Evolutionary conservation across 1,140 invertebrate genomes (phyloP).

Genomic region (Drosophila seguyi): DNA sequence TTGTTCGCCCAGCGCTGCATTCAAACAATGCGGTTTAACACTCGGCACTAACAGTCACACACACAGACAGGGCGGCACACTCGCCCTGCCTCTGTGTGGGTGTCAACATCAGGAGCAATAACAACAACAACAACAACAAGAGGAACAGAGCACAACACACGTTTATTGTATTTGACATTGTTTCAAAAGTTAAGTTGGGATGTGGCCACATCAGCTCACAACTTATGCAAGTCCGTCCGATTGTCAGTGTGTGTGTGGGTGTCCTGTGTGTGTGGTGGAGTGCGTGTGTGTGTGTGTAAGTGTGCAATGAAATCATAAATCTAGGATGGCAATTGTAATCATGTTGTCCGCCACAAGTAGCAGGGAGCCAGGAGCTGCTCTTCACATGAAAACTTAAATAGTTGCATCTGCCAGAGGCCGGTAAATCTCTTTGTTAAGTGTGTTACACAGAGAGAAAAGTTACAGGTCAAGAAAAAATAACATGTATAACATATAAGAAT

Average conservation of each 20-base stretch:
- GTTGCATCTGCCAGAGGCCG: slow-evolving; percentile 9
- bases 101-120: slow-evolving; percentile 6
- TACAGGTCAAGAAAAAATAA: not conserved
- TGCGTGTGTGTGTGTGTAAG: slow-evolving; percentile 13
- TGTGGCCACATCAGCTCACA: slow-evolving; percentile 69
- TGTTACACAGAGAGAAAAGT: slow-evolving; percentile 8
- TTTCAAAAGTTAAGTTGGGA: slow-evolving; percentile 77
- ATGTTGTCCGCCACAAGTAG: slow-evolving; percentile 27
- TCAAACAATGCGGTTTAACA: slow-evolving; percentile 54
- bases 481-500: too few relatives aligned
- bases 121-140: slow-evolving; percentile 13
- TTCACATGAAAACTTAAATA: slow-evolving; percentile 27
- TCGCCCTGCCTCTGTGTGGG: slow-evolving; percentile 10
- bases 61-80: slow-evolving; percentile 1
- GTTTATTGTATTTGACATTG: slow-evolving; percentile 75
- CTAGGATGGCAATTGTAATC: slow-evolving; percentile 59
- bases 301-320: slow-evolving; percentile 53
- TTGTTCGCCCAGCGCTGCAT: slow-evolving; percentile 41
- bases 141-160: slow-evolving; percentile 29
- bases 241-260: not conserved
- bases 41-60: slow-evolving; percentile 18
- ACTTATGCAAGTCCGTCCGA: slow-evolving; percentile 36
- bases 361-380: not conserved
- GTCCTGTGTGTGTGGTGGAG: slow-evolving; percentile 6
- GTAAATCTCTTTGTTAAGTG: slow-evolving; percentile 9